phyloP scores from a whole-genome alignment of 2,888 invertebrate species.

The Elgonia sp. region DNA sequence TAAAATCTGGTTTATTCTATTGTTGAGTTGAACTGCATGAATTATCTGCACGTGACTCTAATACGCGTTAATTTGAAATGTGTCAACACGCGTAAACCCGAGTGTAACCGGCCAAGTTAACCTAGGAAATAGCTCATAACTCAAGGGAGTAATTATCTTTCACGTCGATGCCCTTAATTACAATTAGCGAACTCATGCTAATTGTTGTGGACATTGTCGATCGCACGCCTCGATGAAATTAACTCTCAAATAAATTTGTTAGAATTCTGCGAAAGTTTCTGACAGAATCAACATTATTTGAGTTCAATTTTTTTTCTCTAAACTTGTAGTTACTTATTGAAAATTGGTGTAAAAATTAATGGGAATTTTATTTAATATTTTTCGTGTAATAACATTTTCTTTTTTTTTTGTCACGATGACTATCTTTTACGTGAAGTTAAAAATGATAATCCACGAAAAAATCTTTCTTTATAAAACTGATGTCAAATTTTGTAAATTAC shows the following conservation, averaged over 20 bases:
- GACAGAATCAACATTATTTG: no score
- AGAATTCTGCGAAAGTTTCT: no score
- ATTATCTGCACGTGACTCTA: slow-evolving; percentile 37
- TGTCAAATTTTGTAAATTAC: slow-evolving; percentile 19
- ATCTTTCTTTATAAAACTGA: neutral
- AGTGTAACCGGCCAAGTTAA: slow-evolving; percentile 64
- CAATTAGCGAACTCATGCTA: slow-evolving; percentile 71
- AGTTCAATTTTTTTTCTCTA: no score
- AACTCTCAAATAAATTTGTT: slow-evolving; percentile 52
- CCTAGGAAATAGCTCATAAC: slow-evolving; percentile 71
- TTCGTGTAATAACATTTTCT: no score
- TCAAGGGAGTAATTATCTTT: slow-evolving; percentile 75
- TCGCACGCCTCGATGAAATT: slow-evolving; percentile 61
- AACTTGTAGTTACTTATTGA: no score
- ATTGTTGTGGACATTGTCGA: slow-evolving; percentile 75
- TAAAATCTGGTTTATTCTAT: no score
- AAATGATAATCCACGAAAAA: neutral
- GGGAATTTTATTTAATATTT: no score
- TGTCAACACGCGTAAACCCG: slow-evolving; percentile 63
- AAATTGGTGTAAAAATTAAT: no score
- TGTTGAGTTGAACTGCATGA: neutral
- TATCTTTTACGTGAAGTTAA: no score
- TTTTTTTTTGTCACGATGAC: neutral
- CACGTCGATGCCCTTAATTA: slow-evolving; percentile 75
- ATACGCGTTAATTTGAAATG: slow-evolving; percentile 65